A percentile compares a stretch with the other conserved stretches of the same genome.
These are phyloP conservation scores for Salmo trutta DNA, from an alignment of 2,797 vertebrate species.

Conservation along the genomic window DNA sequence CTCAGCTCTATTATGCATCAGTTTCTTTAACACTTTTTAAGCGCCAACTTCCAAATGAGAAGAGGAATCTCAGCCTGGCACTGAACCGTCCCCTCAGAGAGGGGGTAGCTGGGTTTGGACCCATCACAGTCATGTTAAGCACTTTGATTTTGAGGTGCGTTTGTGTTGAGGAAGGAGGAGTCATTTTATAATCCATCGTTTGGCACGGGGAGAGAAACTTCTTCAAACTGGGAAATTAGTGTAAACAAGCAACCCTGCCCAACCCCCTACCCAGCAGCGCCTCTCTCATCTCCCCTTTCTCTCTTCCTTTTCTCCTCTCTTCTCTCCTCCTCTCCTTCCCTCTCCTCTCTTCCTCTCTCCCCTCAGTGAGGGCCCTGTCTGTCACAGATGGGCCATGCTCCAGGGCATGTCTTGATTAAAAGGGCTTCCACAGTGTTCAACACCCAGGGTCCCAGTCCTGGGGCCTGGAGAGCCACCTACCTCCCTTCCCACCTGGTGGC, in stretches of 20 bases:
- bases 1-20: slow-evolving; percentile 1
- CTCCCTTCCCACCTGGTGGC: background rate
- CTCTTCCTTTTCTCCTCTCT: no score
- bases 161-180: background rate
- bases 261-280: background rate
- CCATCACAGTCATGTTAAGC: background rate
- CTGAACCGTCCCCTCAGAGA: background rate
- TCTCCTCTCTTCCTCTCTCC: no score
- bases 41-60: background rate
- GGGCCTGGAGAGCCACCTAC: background rate
- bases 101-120: background rate
- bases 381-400: slow-evolving; percentile 12
- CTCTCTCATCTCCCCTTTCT: background rate
- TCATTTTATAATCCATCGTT: background rate
- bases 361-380: background rate
- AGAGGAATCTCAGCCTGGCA: background rate
- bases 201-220: background rate
- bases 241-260: background rate
- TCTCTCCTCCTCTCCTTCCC: no score
- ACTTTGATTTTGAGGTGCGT: background rate
- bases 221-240: background rate
- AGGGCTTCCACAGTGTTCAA: background rate
- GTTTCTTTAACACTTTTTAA: slow-evolving; percentile 4
- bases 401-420: slow-evolving; percentile 14
- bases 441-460: background rate